Evolutionary conservation across 2,888 invertebrate genomes (phyloP), one percentile per base, ranked within the genome.

Genomic region (Leptura quadrifasciata): DNA sequence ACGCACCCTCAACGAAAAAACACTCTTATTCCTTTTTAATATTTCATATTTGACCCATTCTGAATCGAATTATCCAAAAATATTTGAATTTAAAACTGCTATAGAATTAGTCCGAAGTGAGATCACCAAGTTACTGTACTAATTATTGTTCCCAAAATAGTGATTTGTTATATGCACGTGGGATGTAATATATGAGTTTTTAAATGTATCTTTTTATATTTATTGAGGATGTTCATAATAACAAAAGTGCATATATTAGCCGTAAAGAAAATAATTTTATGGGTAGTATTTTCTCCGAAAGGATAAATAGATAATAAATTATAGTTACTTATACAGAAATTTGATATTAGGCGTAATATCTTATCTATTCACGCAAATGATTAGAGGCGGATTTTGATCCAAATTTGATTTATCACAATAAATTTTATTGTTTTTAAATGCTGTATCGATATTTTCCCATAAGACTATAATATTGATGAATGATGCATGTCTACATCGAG

Each of bases 141-240:
- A 47, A 47, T 47, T 47, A 47, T 47, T 47, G 47, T 47, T 47
- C 47, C 47, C 47, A 47, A 47, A 47, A 47, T 47, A 47, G 47
- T 47, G 47, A n/a, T 47, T 47, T 47, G 47, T 47, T 52, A 17
- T 47, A 47, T 17, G 9, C 8, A 12, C 17, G 52, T 54, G 52
- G 67, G 54, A 54, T n/a, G 54, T 52, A 24, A 67, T 67, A 52
- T 20, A 67, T 67, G 67, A 20, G 17, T 5, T 67, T 67, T 67
- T 54, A 27, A 67, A 67, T 67, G 55, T 47, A 54, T 21, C 54
- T 27, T 54, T 24, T 54, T 24, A 54, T 54, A 54, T 54, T 67
- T 54, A 67, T 67, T 67, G 67, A 67, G 67, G 67, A 67, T 67
- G 67, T 24, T 47, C 47, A n/a, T 47, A 47, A 47, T 47, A 47